Evolutionary conservation across 2,113 vertebrate genomes (phyloP).

Genomic region (Sisor rabdophorus): DNA sequence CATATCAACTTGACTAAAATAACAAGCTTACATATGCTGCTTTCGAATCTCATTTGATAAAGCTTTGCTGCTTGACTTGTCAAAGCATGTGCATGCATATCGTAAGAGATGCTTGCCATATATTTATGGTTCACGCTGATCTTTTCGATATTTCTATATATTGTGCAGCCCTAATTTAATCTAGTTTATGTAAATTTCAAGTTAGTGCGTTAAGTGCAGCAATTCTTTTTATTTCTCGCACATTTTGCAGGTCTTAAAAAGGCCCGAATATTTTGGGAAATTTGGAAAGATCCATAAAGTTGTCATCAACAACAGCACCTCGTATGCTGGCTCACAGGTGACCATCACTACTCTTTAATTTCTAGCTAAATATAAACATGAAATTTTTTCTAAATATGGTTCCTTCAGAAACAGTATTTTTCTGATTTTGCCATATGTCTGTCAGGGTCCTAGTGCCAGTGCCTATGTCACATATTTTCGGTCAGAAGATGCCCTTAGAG

Average conservation of each 20-base stretch:
- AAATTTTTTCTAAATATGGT: too few relatives aligned
- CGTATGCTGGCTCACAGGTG: slow-evolving; percentile 91
- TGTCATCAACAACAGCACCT: slow-evolving; percentile 92
- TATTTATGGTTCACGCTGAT: too few relatives aligned
- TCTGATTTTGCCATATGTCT: neutral
- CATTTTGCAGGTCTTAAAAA: slow-evolving; percentile 80
- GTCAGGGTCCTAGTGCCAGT: slow-evolving; percentile 88
- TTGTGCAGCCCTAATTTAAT: too few relatives aligned
- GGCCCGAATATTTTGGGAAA: slow-evolving; percentile 90
- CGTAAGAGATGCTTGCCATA: too few relatives aligned
- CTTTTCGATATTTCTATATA: too few relatives aligned
- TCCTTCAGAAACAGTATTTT: neutral
- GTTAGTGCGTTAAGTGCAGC: too few relatives aligned
- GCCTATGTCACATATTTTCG: slow-evolving; percentile 88
- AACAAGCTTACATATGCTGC: too few relatives aligned
- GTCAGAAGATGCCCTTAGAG: slow-evolving; percentile 89
- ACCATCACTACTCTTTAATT: slow-evolving; percentile 5
- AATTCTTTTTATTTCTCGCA: slow-evolving; percentile 19
- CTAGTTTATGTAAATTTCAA: too few relatives aligned
- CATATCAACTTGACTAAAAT: too few relatives aligned
- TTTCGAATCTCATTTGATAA: too few relatives aligned
- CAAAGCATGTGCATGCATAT: too few relatives aligned
- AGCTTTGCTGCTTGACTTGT: too few relatives aligned
- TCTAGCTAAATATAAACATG: neutral
- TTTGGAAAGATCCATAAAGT: slow-evolving; percentile 95